A percentile compares a stretch with the other conserved stretches of the same genome.
Evolutionary conservation across 92 coral and sea anemone genomes (phyloP).

Genomic region (Palythoa caribaeorum): DNA sequence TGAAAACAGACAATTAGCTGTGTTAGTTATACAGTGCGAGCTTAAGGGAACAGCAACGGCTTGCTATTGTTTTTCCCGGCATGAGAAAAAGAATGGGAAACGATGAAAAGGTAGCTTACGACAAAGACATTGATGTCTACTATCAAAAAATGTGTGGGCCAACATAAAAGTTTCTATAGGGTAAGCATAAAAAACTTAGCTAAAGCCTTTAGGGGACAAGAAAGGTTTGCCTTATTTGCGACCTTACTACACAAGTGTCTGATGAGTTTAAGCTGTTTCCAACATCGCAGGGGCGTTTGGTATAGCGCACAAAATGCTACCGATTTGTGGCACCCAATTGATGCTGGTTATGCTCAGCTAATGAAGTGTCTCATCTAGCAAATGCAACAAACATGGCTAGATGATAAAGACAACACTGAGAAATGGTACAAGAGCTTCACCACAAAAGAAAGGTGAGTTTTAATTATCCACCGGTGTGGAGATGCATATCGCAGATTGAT

Average conservation of each 20-base stretch:
- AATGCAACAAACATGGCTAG: slow-evolving; percentile 57
- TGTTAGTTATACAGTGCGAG: slow-evolving; percentile 26
- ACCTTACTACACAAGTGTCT: slow-evolving; percentile 48
- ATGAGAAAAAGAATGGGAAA: slow-evolving; percentile 41
- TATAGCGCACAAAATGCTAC: slow-evolving; percentile 54
- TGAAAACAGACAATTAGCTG: slow-evolving; percentile 27
- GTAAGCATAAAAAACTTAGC: slow-evolving; percentile 38
- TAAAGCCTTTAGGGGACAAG: neutral
- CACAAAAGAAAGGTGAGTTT: slow-evolving; percentile 48
- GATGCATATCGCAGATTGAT: slow-evolving; percentile 44
- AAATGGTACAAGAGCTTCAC: slow-evolving; percentile 60
- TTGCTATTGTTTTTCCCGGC: slow-evolving; percentile 28
- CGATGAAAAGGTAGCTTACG: slow-evolving; percentile 46
- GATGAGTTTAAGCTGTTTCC: slow-evolving; percentile 51
- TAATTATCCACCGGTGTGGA: slow-evolving; percentile 54
- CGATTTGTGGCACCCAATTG: slow-evolving; percentile 58
- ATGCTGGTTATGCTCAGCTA: slow-evolving; percentile 58
- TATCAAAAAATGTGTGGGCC: slow-evolving; percentile 12
- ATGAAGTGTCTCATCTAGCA: slow-evolving; percentile 54
- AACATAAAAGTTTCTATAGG: slow-evolving; percentile 18
- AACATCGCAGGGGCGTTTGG: slow-evolving; percentile 52
- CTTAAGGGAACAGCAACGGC: slow-evolving; percentile 39
- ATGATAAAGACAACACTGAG: slow-evolving; percentile 61
- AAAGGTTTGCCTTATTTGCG: slow-evolving; percentile 43
- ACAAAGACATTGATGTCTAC: slow-evolving; percentile 54